Evolutionary conservation across 2,888 invertebrate species (phyloP), one percentile per base, ranked within the genome.

Genomic region (Dynastes tityus): DNA sequence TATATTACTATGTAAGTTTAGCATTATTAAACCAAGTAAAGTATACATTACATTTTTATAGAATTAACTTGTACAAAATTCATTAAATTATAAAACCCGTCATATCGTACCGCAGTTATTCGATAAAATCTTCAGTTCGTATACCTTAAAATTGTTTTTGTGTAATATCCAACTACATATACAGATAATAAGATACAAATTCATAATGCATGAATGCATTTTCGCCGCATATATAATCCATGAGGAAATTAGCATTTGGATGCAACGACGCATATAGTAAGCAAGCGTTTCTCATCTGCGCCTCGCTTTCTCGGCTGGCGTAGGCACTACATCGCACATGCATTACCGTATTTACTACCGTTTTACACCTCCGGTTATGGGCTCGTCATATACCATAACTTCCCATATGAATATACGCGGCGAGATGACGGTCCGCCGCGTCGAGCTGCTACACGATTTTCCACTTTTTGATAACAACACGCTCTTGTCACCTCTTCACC

Each of bases 291-390:
- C 70, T 32, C 55, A 71, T 71, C 71, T 71, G 16, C 55, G 55
- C 37, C 22, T 55, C 27, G 55, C 37, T 32, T 6, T 58, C 16
- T 2, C n/a, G 16, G 22, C 22, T 16, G 55, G 55, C 22, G 13
- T 55, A 55, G n/a, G 22, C 22, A 22, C 16, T 73, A 73, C 73
- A 58, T 58, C 29, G 37, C 73, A 58, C 73, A 58, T 37, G 58
- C 58, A 73, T 73, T 58, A 40, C 73, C 58, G 84, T 85, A 87
- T 87, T 87, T 87, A 87, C 86, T 85, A 85, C 85, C 81, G 84
- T 87, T 87, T 87, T 87, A 87, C 86, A 86, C 83, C 85, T 85
- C 84, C 40, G 81, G 86, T 87, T 87, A 87, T 82, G 84, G 84
- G 80, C 84, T 84, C 85, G 85, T 86, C 86, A 86, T 86, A 84